These are phyloP conservation scores for Lathronympha strigana DNA, from an alignment of 2,888 invertebrate genomes.

Conservation along the genomic window DNA sequence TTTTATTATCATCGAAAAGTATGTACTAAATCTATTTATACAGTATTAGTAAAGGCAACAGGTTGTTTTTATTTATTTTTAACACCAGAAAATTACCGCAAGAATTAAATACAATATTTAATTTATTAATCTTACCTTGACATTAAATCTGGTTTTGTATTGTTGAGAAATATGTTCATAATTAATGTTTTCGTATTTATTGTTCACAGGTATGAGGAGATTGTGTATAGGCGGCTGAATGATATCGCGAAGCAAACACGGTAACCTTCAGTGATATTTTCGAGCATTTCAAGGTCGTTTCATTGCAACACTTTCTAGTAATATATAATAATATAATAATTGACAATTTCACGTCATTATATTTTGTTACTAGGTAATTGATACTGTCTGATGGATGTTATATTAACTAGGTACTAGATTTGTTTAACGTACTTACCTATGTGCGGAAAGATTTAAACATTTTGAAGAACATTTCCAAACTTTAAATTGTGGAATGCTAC, in stretches of 20 bases:
- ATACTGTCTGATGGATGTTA: too few species aligned
- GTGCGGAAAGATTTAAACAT: too few species aligned
- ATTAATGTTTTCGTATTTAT: slow-evolving; percentile 23
- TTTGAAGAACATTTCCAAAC: too few species aligned
- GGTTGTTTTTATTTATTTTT: background rate
- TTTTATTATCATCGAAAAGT: too few species aligned
- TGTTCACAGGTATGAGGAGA: slow-evolving; percentile 39
- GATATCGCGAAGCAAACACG: slow-evolving; percentile 22
- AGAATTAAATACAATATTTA: background rate
- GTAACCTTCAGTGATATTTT: slow-evolving; percentile 16
- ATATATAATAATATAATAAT: too few species aligned
- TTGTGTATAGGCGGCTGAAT: slow-evolving; percentile 8
- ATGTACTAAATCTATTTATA: too few species aligned
- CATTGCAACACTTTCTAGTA: background rate
- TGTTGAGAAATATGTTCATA: background rate
- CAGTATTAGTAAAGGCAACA: too few species aligned
- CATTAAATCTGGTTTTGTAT: slow-evolving; percentile 22
- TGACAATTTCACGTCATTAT: too few species aligned
- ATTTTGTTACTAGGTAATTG: too few species aligned
- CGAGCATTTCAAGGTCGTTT: background rate
- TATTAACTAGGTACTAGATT: too few species aligned
- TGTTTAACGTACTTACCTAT: too few species aligned
- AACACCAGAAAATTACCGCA: background rate
- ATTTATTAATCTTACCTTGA: slow-evolving; percentile 17
- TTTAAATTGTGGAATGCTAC: too few species aligned